Conservation (phyloP, 2,888 invertebrate genomes). For the Pandemis corylana region DNA sequence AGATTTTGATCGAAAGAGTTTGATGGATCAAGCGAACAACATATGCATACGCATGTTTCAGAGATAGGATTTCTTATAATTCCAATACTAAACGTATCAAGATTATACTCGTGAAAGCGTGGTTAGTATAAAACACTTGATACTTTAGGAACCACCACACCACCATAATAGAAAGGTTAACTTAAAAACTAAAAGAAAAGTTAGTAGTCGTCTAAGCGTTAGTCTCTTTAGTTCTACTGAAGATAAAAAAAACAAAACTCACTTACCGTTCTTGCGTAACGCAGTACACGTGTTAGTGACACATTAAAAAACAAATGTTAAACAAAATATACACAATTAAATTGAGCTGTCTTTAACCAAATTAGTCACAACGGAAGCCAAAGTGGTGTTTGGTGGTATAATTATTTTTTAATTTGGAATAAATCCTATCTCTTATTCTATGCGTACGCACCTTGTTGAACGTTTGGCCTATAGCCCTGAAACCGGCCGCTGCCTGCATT, state of each 20-base stretch:
- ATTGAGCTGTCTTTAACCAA: conserved; percentile 79
- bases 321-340: conserved; percentile 53
- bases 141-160: conserved; percentile 76
- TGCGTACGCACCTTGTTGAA: conserved; percentile 82
- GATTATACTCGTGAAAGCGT: conserved; percentile 49
- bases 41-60: conserved; percentile 70
- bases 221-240: conserved; percentile 48
- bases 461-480: conserved; percentile 78
- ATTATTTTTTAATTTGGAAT: conserved; percentile 51
- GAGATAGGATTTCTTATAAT: conserved; percentile 76
- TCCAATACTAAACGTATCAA: conserved; percentile 55
- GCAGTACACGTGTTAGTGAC: conserved; percentile 66
- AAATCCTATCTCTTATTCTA: conserved; percentile 70
- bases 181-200: conserved; percentile 43
- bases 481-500: conserved; percentile 79
- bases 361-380: conserved; percentile 77
- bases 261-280: conserved; percentile 69
- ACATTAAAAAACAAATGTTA: conserved; percentile 59
- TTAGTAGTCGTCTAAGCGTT: conserved; percentile 67
- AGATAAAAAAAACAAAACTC: conserved; percentile 56
- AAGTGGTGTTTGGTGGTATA: conserved; percentile 78
- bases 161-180: conserved; percentile 64
- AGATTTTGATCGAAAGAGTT: conserved; percentile 9
- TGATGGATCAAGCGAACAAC: conserved; percentile 36
- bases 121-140: conserved; percentile 52